Evolutionary conservation across 2,888 invertebrate species (phyloP), one percentile per base, ranked within the genome.

Genomic region (Acholoe squamosa): DNA sequence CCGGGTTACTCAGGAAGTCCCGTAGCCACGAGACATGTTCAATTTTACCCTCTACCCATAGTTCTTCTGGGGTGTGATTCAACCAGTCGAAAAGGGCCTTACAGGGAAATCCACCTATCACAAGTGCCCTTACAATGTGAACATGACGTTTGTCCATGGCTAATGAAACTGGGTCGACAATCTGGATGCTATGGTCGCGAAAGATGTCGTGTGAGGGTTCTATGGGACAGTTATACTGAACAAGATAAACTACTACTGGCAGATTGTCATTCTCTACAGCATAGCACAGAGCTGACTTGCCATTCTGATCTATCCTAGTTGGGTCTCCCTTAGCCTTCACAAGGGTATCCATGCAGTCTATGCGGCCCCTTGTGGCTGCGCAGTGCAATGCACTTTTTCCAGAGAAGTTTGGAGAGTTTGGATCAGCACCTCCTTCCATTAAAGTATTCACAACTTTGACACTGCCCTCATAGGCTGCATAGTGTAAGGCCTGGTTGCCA

Each of bases 401-500:
- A n/a, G 61, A 67, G 80, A 77, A 61, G 84, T 92, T 92, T 19
- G 31, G n/a, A 7, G 67, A 34, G 52, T 91, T 91, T 22, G 91
- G 51, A 10, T 92, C 80, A 28, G 90, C 71, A 3, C 92, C 91
- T 5, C n/a, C 89, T 0, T 43, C 34, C 33, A 92, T 51, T 22
- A 92, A 90, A 0, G 28, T 28, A 34, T 84, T 43, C 43, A 92
- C 71, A 31, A 86, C 91, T n/a, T 25, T 12, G n/a, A 67, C 22
- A 31, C 90, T 84, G 31, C 92, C 92, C 22, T 90, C 89, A 28
- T n/a, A 25, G 0, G 92, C 91, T 0, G 91, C 92, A 16, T 88
- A 71, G 92, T 95, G 95, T 22, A 96, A 93, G 16, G 95, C 94
- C 10, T 94, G 95, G 92, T 95, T 95, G 22, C 95, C 95, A 84